Base-by-base conservation (phyloP, 1,140 invertebrate genomes). In the Orussus abietinus region DNA sequence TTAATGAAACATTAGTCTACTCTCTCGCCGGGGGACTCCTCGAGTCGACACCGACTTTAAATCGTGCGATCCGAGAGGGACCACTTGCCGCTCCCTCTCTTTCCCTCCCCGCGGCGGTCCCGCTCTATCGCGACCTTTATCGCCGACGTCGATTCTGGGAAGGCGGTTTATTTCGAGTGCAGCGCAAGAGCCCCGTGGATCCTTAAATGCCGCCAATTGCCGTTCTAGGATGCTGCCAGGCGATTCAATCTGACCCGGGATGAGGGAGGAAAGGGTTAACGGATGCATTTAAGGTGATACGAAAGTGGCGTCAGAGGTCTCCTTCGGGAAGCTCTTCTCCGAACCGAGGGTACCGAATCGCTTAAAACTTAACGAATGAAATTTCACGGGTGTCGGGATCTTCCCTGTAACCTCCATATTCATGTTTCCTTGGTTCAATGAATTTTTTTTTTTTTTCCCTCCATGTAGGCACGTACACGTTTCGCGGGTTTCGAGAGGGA, bases 1-100 rank as follows among this genome's bases (percentile, higher is more conserved):
- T 69, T 68, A 68, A 71, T 71, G 68, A 71, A 69, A 66, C 66
- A 71, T 71, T 69, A 71, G 66, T 65, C 66, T 57, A 64, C 57
- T 58, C 62, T 63, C 57, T n/a, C n/a, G 48, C 45, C 49, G 42
- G 55, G 39, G 36, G 39, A 44, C 42, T 56, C 42, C 47, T 17
- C 33, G 19, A 30, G 28, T 32, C 36, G 36, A 36, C 33, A 36
- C n/a, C 36, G 36, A 21, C 22, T n/a, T 25, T 33, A 21, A 21
- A 36, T 36, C 11, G 35, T 37, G 35, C 11, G 6, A 6, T 31
- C 33, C 29, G 12, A 20, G 14, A 26, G 32, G 32, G 38, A 42
- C 41, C 9, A n/a, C 21, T 11, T 42, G 5, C 19, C 28, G 7
- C 6, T 33, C 17, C 19, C 14, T 25, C n/a, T 20, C 18, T 22